Percentiles rank a stretch among this genome's conserved stretches.
Evolutionary conservation across 2,888 invertebrate genomes (phyloP).

Genomic region (Tetheella fluctuosa): DNA sequence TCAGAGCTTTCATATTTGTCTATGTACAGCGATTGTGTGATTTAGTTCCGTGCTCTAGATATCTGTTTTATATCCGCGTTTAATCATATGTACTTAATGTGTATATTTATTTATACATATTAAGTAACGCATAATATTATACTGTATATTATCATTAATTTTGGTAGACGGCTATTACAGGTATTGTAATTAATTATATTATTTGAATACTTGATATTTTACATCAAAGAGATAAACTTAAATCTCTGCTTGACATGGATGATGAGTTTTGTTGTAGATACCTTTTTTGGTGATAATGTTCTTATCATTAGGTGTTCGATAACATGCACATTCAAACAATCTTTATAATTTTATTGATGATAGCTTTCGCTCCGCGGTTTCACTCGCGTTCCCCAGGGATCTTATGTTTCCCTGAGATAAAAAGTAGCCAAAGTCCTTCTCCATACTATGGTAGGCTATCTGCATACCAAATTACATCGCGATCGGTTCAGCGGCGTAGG

Average conservation of each 20-base stretch:
- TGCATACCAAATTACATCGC: too few species aligned
- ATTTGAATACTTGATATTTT: not conserved
- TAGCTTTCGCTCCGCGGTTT: too few species aligned
- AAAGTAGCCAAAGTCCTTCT: too few species aligned
- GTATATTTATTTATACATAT: too few species aligned
- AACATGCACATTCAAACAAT: not conserved
- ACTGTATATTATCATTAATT: too few species aligned
- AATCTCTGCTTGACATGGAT: not conserved
- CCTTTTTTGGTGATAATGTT: not conserved
- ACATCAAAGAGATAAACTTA: not conserved
- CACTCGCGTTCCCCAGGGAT: too few species aligned
- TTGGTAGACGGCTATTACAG: too few species aligned
- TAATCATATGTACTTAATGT: not conserved
- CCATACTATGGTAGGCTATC: too few species aligned
- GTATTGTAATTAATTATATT: too few species aligned
- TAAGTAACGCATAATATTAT: too few species aligned
- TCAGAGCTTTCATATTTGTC: constrained; percentile 77
- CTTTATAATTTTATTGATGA: constrained; percentile 5
- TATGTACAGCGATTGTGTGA: constrained; percentile 62
- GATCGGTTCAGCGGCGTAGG: too few species aligned
- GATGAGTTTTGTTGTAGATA: not conserved
- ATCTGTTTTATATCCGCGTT: constrained; percentile 30
- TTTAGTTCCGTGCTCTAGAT: constrained; percentile 57
- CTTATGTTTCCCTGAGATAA: too few species aligned
- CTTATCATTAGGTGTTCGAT: not conserved